phyloP scores from a whole-genome alignment of 2,888 invertebrate species.

The Troglohyphantes excavatus region DNA sequence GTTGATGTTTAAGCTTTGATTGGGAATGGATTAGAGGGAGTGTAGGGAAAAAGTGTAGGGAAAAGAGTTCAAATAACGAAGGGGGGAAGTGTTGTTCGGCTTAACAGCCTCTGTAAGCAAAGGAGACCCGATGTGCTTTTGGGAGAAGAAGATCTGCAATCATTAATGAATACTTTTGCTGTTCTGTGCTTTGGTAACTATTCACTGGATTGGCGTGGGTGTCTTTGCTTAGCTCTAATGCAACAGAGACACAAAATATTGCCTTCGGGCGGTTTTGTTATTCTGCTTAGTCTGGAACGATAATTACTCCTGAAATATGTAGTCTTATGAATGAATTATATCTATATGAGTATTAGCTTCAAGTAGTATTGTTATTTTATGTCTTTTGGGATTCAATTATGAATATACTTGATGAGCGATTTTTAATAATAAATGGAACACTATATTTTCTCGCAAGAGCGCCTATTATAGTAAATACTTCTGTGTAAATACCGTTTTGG shows the following conservation, averaged over 20 bases:
- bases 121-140: not conserved
- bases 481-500: no score
- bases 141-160: constrained; percentile 9
- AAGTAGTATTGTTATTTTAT: no score
- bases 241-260: no score
- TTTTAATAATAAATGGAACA: no score
- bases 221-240: no score
- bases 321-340: not conserved
- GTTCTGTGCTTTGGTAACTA: no score
- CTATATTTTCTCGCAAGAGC: no score
- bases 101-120: constrained; percentile 64
- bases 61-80: constrained; percentile 71
- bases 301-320: not conserved
- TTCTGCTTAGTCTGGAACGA: not conserved
- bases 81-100: constrained; percentile 48
- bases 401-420: no score
- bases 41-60: constrained; percentile 27
- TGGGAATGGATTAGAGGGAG: constrained; percentile 63
- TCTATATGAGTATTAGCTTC: no score
- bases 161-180: constrained; percentile 42
- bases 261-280: not conserved
- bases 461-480: no score
- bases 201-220: no score
- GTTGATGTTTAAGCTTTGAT: constrained; percentile 74
- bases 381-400: no score